Percentiles rank a stretch among this genome's conserved stretches.
phyloP scores from a whole-genome alignment of 1,140 invertebrate genomes.

The Euwallacea fornicatus region DNA sequence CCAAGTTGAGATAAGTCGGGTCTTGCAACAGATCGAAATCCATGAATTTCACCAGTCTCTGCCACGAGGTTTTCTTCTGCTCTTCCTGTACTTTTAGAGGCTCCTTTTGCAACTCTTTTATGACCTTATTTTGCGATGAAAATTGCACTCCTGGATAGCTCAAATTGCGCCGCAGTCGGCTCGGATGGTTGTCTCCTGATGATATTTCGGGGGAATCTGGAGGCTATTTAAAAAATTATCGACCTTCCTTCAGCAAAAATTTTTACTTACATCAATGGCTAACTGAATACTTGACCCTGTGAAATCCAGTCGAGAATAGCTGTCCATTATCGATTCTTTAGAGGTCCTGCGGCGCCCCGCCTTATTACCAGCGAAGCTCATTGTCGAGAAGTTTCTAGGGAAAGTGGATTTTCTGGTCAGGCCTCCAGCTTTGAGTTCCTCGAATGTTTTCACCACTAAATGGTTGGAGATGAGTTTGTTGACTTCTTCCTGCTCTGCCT shows the following conservation, averaged over 20 bases:
- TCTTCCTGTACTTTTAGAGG: conserved; percentile 41
- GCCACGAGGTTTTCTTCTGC: conserved; percentile 46
- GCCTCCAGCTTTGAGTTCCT: conserved; percentile 55
- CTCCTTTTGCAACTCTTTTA: conserved; percentile 40
- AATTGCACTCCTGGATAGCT: conserved; percentile 51
- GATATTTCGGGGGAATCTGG: conserved; percentile 14
- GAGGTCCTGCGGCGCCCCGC: conserved; percentile 54
- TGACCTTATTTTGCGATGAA: conserved; percentile 44
- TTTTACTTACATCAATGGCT: conserved; percentile 28
- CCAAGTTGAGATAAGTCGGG: conserved; percentile 70
- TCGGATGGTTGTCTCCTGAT: conserved; percentile 5
- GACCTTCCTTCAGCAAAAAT: neutral
- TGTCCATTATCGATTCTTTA: conserved; percentile 69
- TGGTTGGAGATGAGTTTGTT: conserved; percentile 53
- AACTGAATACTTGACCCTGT: conserved; percentile 68
- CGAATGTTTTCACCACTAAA: conserved; percentile 55
- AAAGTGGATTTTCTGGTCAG: conserved; percentile 56
- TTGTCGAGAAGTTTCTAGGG: conserved; percentile 58
- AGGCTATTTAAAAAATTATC: conserved; percentile 14
- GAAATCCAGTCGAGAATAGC: conserved; percentile 71
- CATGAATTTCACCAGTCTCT: conserved; percentile 50
- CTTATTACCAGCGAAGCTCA: conserved; percentile 53
- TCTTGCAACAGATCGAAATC: conserved; percentile 51
- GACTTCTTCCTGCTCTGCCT: conserved; percentile 52
- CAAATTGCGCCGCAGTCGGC: conserved; percentile 47